Evolutionary conservation across 2,113 vertebrate species (phyloP).

Genomic region (Pagrus major): DNA sequence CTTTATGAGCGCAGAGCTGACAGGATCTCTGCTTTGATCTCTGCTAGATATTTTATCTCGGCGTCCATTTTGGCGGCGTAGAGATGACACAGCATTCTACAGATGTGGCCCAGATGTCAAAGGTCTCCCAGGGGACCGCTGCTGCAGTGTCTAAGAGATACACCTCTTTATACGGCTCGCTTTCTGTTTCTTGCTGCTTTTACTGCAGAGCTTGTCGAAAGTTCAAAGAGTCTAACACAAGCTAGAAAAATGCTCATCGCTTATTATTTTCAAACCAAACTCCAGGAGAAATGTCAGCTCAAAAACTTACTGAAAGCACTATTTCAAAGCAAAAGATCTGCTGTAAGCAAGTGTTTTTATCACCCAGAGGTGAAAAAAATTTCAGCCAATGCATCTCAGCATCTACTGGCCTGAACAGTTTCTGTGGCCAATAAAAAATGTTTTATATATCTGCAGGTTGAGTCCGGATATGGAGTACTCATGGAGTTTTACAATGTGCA

Average conservation of each 20-base stretch:
- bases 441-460: neutral
- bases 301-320: neutral
- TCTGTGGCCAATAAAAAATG: neutral
- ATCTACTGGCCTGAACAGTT: neutral
- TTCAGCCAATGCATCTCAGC: neutral
- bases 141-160: slow-evolving; percentile 24
- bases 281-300: slow-evolving; percentile 14
- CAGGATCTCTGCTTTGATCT: slow-evolving; percentile 61
- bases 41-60: slow-evolving; percentile 50
- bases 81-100: slow-evolving; percentile 43
- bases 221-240: slow-evolving; percentile 29
- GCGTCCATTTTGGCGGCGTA: slow-evolving; percentile 26
- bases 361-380: neutral
- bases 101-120: slow-evolving; percentile 38
- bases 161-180: slow-evolving; percentile 8
- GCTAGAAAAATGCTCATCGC: slow-evolving; percentile 6
- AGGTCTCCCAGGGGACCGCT: slow-evolving; percentile 19
- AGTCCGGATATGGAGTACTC: neutral
- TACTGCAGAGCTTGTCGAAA: slow-evolving; percentile 11
- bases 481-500: neutral
- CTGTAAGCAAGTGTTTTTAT: slow-evolving; percentile 16
- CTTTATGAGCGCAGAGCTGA: slow-evolving; percentile 55
- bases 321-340: slow-evolving; percentile 6
- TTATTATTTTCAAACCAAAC: slow-evolving; percentile 8
- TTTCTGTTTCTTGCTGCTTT: slow-evolving; percentile 24